These are phyloP conservation scores for Umimayanthus chanpuru DNA, from an alignment of 92 coral and sea anemone species.

Conservation along the genomic window DNA sequence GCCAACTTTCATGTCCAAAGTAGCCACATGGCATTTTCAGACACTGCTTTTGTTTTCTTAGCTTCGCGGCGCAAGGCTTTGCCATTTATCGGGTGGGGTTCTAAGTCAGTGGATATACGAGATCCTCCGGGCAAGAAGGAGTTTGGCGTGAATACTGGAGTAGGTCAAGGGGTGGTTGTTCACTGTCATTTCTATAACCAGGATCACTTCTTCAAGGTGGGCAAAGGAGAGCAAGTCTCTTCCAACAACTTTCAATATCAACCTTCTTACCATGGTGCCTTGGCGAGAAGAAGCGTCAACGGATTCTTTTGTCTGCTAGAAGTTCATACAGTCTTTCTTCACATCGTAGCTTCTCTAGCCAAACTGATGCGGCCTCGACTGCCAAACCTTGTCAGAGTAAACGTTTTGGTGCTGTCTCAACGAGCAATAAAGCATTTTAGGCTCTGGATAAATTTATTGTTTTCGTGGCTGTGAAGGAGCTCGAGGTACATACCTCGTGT, in stretches of 20 bases:
- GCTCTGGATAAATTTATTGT: no score
- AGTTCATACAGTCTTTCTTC: not conserved
- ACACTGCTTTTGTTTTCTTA: not conserved
- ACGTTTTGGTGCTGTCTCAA: no score
- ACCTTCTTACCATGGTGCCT: not conserved
- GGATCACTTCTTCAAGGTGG: no score
- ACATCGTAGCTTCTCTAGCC: not conserved
- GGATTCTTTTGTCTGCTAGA: not conserved
- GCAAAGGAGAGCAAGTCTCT: constrained; percentile 2
- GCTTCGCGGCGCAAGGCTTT: not conserved
- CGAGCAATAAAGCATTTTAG: no score
- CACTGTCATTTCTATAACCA: no score
- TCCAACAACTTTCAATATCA: not conserved
- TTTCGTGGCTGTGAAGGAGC: no score
- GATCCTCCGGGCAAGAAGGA: constrained; percentile 1
- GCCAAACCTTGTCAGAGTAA: constrained; percentile 18
- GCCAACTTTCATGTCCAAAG: not conserved
- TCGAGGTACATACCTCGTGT: no score
- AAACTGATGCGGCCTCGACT: not conserved
- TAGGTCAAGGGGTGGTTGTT: no score
- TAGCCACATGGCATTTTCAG: not conserved
- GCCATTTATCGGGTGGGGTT: not conserved
- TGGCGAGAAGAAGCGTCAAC: not conserved
- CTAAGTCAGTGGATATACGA: not conserved
- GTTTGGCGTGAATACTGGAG: constrained; percentile 11